phyloP scores from a whole-genome alignment of 2,797 vertebrate species.

The Tamandua tetradactyla region DNA sequence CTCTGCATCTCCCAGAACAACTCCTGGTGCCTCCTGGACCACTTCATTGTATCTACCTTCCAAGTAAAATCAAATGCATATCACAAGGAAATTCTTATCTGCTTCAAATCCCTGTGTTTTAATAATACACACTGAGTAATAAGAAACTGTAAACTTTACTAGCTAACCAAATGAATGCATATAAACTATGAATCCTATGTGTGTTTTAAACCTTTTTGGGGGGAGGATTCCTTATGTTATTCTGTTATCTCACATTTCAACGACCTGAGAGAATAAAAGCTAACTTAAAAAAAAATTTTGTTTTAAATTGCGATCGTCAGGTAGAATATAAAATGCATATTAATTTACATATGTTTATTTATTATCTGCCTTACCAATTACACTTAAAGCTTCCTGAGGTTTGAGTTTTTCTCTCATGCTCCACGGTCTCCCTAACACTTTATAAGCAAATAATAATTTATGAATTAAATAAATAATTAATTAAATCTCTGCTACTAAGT shows the following conservation, averaged over 20 bases:
- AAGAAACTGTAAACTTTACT: not conserved
- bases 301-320: not conserved
- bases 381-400: not conserved
- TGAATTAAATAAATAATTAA: not conserved
- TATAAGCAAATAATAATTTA: not conserved
- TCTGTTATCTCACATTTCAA: not conserved
- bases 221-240: not conserved
- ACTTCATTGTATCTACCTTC: not conserved
- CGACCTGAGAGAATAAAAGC: not conserved
- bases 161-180: not conserved
- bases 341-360: not conserved
- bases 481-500: not conserved
- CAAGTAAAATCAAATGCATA: not conserved
- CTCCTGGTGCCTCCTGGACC: fast-evolving
- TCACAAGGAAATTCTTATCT: not conserved
- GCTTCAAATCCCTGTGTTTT: not conserved
- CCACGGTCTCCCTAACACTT: not conserved
- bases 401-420: not conserved
- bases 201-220: not conserved
- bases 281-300: not conserved
- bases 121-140: not conserved
- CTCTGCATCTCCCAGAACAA: not conserved
- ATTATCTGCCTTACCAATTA: not conserved
- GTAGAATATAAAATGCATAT: not conserved
- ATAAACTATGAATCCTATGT: not conserved